Conservation (phyloP, 1,140 invertebrate species). For the Drosophila sturtevanti region DNA sequence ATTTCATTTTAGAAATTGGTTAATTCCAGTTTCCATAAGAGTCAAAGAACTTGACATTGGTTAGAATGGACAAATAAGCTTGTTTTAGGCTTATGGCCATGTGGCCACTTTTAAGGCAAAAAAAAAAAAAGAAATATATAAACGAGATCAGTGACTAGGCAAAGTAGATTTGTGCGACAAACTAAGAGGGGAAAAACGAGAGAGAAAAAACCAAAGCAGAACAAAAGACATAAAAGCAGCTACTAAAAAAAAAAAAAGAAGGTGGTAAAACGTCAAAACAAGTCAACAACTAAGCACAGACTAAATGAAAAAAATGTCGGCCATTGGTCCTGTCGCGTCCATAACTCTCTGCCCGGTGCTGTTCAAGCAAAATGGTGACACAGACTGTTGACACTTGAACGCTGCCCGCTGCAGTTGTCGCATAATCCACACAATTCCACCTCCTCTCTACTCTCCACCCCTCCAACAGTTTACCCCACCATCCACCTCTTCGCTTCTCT, state of each 20-base stretch:
- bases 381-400: slow-evolving; percentile 60
- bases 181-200: not conserved
- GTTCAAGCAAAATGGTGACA: slow-evolving; percentile 18
- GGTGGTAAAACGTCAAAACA: slow-evolving; percentile 46
- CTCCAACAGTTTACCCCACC: slow-evolving; percentile 20
- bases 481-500: not conserved
- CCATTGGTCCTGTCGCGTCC: slow-evolving; percentile 28
- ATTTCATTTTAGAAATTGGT: not conserved
- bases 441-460: slow-evolving; percentile 7
- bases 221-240: too few relatives aligned
- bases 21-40: not conserved
- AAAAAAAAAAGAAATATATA: not conserved
- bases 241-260: not conserved
- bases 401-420: slow-evolving; percentile 71
- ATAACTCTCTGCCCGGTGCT: not conserved
- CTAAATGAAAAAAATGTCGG: slow-evolving; percentile 46
- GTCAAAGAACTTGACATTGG: not conserved
- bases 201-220: not conserved
- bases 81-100: not conserved
- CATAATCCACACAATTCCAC: slow-evolving; percentile 70
- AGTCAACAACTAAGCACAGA: slow-evolving; percentile 72
- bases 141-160: not conserved
- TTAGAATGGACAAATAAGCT: not conserved
- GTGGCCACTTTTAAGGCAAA: slow-evolving; percentile 43
- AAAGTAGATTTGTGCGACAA: slow-evolving; percentile 19